Evolutionary conservation across 2,113 vertebrate genomes (phyloP), one percentile per base, ranked within the genome.

Genomic region (Sinosuthora webbiana): DNA sequence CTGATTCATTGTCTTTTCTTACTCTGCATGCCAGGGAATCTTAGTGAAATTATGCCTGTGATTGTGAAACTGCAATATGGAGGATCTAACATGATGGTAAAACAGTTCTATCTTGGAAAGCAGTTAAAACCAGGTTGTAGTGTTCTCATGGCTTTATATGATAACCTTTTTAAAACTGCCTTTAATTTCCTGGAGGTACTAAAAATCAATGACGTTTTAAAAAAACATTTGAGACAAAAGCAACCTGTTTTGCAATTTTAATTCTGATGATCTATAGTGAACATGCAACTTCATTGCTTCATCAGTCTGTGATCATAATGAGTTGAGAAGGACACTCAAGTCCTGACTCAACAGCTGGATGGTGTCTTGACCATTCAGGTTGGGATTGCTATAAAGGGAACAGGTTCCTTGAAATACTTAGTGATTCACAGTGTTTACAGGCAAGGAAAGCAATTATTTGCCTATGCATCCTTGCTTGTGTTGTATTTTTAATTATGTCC

Each of bases 401-500:
- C 42, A 47, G 76, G 44, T 63, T 78, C 41, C 57, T 84, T 94
- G 52, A 68, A 84, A 75, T 87, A 62, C 27, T 50, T 42, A 44
- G 49, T 92, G 73, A 84, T 89, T 94, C 93, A 73, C 60, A 70
- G 37, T 92, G 79, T 79, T 92, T 88, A 86, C 21, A 63, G 63
- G 59, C 33, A 52, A 76, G 50, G 59, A 77, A 45, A 93, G 6
- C 35, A 82, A 31, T 28, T 56, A 8, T 45, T 93, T 79, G 23
- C 9, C 39, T 37, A 1, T 57, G 41, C 0, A 13, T 64, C 57
- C 41, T 76, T 89, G 65, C 28, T 52, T 35, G 14, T 71, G 24
- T 45, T 90, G 9, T 74, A 7, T 74, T 83, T 96, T 63, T 74
- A 59, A 15, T 76, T 49, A 24, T 33, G 41, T 42, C n/a, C 14